A percentile compares a stretch with the other conserved stretches of the same genome.
Evolutionary conservation across 2,888 invertebrate species (phyloP).

Genomic region (Lathronympha strigana): DNA sequence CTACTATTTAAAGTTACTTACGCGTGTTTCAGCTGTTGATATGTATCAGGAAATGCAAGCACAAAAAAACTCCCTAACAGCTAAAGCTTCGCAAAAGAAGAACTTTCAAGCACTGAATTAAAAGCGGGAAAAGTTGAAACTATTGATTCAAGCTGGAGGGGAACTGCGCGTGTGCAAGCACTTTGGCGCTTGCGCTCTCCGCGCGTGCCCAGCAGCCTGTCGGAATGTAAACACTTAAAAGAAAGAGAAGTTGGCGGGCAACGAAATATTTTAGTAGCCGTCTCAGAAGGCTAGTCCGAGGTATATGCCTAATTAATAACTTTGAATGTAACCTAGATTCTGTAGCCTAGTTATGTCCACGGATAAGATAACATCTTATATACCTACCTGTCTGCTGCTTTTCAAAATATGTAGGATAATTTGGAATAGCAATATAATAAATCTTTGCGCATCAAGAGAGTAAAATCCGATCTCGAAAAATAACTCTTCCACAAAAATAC

Average conservation of each 20-base stretch:
- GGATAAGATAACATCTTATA: too few relatives aligned
- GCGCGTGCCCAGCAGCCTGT: constrained; percentile 32
- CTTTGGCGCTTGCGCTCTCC: constrained; percentile 52
- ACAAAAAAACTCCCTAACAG: constrained; percentile 30
- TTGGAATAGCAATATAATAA: too few relatives aligned
- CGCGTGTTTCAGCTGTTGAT: neutral
- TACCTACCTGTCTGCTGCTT: too few relatives aligned
- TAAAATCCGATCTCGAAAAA: too few relatives aligned
- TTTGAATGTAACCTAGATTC: neutral
- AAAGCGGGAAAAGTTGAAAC: constrained; percentile 56
- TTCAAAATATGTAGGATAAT: too few relatives aligned
- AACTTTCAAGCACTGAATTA: constrained; percentile 43
- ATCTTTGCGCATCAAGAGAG: too few relatives aligned
- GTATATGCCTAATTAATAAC: too few relatives aligned
- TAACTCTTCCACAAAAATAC: too few relatives aligned
- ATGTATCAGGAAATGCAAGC: constrained; percentile 14
- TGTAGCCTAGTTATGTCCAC: neutral
- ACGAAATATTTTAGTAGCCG: constrained; percentile 39
- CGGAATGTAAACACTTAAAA: constrained; percentile 40
- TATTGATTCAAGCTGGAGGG: constrained; percentile 55
- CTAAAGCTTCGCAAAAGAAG: constrained; percentile 42
- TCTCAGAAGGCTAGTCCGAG: constrained; percentile 19
- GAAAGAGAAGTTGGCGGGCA: constrained; percentile 24
- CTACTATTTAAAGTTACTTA: constrained; percentile 11
- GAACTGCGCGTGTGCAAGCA: constrained; percentile 53